These are phyloP conservation scores for Paraescarpia echinospica DNA, from an alignment of 1,140 invertebrate species.

Conservation along the genomic window DNA sequence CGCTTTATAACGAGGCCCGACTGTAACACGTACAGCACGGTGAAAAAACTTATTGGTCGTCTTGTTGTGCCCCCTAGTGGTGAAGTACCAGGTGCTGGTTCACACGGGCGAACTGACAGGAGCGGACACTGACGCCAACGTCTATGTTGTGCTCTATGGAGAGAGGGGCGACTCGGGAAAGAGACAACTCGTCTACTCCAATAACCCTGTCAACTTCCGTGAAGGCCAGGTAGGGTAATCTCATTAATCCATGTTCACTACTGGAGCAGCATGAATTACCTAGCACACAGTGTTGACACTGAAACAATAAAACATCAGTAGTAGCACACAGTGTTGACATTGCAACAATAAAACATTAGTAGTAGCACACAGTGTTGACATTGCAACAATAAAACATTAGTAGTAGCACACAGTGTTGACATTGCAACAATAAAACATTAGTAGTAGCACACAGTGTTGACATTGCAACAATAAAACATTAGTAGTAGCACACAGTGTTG, in stretches of 20 bases:
- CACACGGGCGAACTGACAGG: constrained; percentile 37
- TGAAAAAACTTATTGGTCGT: neutral
- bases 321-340: no score
- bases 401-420: no score
- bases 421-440: no score
- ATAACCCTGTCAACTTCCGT: constrained; percentile 20
- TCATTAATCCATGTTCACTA: neutral
- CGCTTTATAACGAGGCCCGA: no score
- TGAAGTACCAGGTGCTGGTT: constrained; percentile 39
- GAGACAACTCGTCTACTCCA: constrained; percentile 28
- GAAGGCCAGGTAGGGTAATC: constrained; percentile 28
- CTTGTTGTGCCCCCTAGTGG: constrained; percentile 25
- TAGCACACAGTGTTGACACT: neutral
- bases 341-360: no score
- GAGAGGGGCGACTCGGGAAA: constrained; percentile 40
- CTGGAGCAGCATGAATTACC: neutral
- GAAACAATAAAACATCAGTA: no score
- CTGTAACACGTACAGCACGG: no score
- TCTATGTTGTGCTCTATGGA: constrained; percentile 41
- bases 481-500: no score
- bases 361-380: no score
- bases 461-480: no score
- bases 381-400: no score
- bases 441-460: no score
- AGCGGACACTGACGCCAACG: constrained; percentile 40